Evolutionary conservation across 2,888 invertebrate genomes (phyloP).

Genomic region (Acanthosepion pharaonis): DNA sequence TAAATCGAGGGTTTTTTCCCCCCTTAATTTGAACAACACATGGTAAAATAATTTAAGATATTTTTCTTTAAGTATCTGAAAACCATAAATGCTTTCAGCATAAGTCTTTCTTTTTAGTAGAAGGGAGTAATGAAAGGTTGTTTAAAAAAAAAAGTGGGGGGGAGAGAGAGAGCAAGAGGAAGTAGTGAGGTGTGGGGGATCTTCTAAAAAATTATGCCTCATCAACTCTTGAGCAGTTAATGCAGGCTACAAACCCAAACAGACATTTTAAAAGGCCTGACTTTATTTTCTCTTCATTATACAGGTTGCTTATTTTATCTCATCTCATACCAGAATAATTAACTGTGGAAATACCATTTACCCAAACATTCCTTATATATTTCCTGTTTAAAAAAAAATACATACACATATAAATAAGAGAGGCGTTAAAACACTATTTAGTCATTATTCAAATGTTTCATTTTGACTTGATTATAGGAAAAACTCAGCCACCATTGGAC

Average conservation of each 20-base stretch:
- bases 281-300: background rate
- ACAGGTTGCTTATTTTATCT: background rate
- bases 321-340: background rate
- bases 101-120: background rate
- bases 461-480: background rate
- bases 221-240: background rate
- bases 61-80: background rate
- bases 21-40: background rate
- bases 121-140: background rate
- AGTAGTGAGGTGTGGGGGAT: background rate
- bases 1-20: background rate
- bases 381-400: background rate
- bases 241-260: background rate
- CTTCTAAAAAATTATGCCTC: background rate
- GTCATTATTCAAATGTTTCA: background rate
- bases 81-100: background rate
- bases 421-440: background rate
- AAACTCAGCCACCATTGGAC: background rate
- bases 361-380: background rate
- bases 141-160: background rate
- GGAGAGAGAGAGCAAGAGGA: background rate
- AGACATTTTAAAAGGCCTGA: background rate
- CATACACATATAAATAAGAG: background rate
- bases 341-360: background rate
- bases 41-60: background rate